Evolutionary conservation across 2,888 invertebrate species (phyloP).

Genomic region (Apamea crenata): DNA sequence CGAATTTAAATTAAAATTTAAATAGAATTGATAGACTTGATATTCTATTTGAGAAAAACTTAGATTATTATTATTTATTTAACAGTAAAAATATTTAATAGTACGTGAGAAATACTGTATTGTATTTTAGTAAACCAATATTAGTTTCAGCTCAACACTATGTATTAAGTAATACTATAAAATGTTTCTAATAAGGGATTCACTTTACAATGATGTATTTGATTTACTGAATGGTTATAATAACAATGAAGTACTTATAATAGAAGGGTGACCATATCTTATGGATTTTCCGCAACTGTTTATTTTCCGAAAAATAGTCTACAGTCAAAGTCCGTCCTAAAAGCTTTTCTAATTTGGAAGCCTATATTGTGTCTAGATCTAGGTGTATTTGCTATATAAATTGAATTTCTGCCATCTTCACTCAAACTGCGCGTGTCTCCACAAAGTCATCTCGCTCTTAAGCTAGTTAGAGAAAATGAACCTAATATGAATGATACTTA

Average conservation of each 20-base stretch:
- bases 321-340: no score
- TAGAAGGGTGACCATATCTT: neutral
- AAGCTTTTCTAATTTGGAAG: neutral
- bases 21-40: slow-evolving; percentile 40
- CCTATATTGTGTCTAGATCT: neutral
- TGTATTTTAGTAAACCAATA: neutral
- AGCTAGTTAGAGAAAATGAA: slow-evolving; percentile 31
- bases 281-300: neutral
- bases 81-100: neutral
- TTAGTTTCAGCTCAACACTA: neutral
- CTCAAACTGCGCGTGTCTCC: slow-evolving; percentile 19
- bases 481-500: slow-evolving; percentile 44
- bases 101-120: neutral
- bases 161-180: neutral
- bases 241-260: neutral
- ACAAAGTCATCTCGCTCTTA: slow-evolving; percentile 29
- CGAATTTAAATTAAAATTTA: slow-evolving; percentile 51
- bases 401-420: neutral
- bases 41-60: slow-evolving; percentile 26
- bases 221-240: neutral
- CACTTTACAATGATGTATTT: neutral
- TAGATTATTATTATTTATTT: slow-evolving; percentile 6
- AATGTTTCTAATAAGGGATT: neutral
- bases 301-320: neutral
- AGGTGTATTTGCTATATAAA: neutral